Base-by-base conservation (phyloP, 2,888 invertebrate species). In the Acanthopleura granulata region DNA sequence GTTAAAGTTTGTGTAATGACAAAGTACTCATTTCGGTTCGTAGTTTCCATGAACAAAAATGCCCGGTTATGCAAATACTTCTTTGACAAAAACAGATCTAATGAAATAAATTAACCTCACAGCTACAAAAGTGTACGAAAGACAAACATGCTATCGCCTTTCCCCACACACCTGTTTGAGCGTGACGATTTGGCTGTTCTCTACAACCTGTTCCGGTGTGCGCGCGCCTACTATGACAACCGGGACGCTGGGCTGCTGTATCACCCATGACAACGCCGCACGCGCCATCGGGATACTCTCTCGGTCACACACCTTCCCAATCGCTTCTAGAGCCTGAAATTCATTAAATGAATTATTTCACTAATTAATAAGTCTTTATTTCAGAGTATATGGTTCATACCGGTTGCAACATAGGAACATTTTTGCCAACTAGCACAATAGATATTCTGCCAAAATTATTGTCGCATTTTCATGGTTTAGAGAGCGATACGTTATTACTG, bases 171-270 rank as follows among this genome's bases (percentile, higher is more conserved):
- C 86, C 76, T 85, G 82, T 62, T 84, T 77, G 22, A 89, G 80
- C 72, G 83, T 84, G n/a, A 85, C 79, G 27, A 86, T 78, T 57
- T 86, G 77, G 75, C 80, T 81, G 78, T 89, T 89, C 18, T 83
- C 83, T 30, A 80, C 85, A 11, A 89, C 83, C 75, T 89, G 89
- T 75, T 88, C 85, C 0, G 86, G 85, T 15, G 80, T 82, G 29
- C 87, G 81, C 57, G 86, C 87, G 0, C 89, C 89, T 6, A 86
- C 86, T 57, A 88, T 87, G 16, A 83, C 86, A 16, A 84, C 81
- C 0, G 81, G 81, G 29, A 86, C 81, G 11, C 73, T 77, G 11
- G 82, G 82, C 57, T 88, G 86, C 71, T 87, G 86, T 40, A 88
- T 80, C 0, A 87, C 76, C 89, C 89, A 89, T 3, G 88, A 83